Conservation (phyloP, 2,797 vertebrate species). For the Euphonia xanthogaster region DNA sequence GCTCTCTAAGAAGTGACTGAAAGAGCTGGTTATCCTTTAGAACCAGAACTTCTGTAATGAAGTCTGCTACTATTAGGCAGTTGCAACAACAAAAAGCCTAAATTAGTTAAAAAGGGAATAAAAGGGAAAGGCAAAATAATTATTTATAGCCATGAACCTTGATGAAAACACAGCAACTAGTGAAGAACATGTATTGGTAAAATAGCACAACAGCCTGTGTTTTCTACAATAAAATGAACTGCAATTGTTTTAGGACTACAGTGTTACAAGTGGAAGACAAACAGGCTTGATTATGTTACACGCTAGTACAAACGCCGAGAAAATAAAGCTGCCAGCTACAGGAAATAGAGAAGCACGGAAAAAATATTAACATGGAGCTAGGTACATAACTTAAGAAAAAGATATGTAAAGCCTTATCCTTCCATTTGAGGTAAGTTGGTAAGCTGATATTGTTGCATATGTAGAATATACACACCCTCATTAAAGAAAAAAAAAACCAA, state of each 20-base stretch:
- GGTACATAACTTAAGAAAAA: not conserved
- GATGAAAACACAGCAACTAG: not conserved
- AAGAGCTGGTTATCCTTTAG: not conserved
- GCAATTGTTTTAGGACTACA: not conserved
- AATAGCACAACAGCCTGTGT: not conserved
- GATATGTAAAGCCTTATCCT: not conserved
- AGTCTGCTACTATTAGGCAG: not conserved
- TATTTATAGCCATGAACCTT: not conserved
- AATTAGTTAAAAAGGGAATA: not conserved
- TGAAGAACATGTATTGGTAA: not conserved
- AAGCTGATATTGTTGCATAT: not conserved
- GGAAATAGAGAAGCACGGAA: not conserved
- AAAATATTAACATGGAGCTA: not conserved
- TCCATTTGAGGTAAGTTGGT: not conserved
- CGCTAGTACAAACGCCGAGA: not conserved
- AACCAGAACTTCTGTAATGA: not conserved
- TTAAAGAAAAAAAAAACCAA: not conserved
- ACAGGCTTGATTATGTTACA: not conserved
- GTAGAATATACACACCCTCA: not conserved
- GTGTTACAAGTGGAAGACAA: not conserved
- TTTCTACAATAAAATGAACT: not conserved
- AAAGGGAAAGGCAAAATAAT: not conserved
- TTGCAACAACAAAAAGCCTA: not conserved
- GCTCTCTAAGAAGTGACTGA: not conserved
- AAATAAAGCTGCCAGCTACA: slow-evolving; percentile 4